Evolutionary conservation across 2,113 vertebrate species (phyloP), one percentile per base, ranked within the genome.

Genomic region (Aegypius monachus): DNA sequence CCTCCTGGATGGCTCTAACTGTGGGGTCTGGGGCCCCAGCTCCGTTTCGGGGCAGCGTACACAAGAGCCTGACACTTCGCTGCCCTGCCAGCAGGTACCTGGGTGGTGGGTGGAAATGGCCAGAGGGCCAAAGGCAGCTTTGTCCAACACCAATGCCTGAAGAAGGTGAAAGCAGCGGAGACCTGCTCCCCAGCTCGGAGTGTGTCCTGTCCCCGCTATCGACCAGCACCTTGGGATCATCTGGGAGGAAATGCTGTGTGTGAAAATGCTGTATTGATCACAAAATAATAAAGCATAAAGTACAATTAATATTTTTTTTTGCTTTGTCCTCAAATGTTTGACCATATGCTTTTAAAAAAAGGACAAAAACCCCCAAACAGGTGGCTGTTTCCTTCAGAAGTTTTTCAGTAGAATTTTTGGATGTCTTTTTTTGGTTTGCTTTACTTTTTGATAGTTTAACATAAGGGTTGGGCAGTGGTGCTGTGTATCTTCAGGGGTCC

Each of bases 41-140:
- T 52, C 58, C 1, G 0, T 53, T 73, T 47, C 56, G 43, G 43
- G 72, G 31, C n/a, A 16, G 11, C 0, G 0, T 9, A 53, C 27
- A 2, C 36, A 29, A 13, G 8, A n/a, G 42, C 43, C 17, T 14
- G 7, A 22, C 2, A 7, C 17, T 27, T 74, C 0, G 9, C 40
- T 47, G n/a, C 15, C 14, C 25, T 13, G 16, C 19, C 5, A 31
- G 53, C 43, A 43, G 53, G 73, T 6, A 26, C 25, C 16, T 19
- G 40, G 18, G 56, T 17, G 34, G 50, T 27, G 26, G 36, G 43
- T 16, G 36, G 43, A 20, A 56, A n/a, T 16, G 59, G 25, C 56
- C 31, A 27, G 40, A 16, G 38, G 25, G 38, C 7, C 8, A 1
- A 63, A 32, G 40, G 29, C 13, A 29, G 29, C 52, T 67, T 40